phyloP scores from a whole-genome alignment of 1,140 invertebrate species.

The Drosophila obscura region DNA sequence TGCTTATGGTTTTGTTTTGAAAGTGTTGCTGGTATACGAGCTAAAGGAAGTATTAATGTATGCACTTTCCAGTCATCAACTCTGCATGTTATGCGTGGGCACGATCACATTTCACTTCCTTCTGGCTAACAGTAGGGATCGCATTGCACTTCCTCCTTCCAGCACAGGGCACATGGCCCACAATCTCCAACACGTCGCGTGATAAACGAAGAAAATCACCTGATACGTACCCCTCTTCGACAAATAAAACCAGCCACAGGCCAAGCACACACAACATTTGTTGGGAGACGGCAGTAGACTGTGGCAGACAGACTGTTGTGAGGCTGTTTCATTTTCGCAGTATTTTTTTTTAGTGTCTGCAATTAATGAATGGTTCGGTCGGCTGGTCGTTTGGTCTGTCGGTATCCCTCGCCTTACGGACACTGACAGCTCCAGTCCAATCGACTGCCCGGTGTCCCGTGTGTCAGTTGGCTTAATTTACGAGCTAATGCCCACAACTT shows the following conservation, averaged over 20 bases:
- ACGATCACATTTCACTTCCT: slow-evolving; percentile 22
- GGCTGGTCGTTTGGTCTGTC: too few species aligned
- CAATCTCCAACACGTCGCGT: slow-evolving; percentile 16
- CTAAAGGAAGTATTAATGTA: neutral
- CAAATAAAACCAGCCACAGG: slow-evolving; percentile 32
- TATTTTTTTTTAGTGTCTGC: slow-evolving; percentile 40
- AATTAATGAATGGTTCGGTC: slow-evolving; percentile 26
- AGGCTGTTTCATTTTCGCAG: slow-evolving; percentile 18
- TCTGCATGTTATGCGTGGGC: slow-evolving; percentile 12
- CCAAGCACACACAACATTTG: neutral
- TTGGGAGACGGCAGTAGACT: too few species aligned
- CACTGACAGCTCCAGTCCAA: slow-evolving; percentile 19
- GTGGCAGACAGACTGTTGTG: neutral
- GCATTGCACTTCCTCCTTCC: slow-evolving; percentile 1
- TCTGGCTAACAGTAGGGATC: slow-evolving; percentile 2
- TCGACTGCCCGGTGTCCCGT: slow-evolving; percentile 26
- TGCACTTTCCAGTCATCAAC: slow-evolving; percentile 27
- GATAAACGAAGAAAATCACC: slow-evolving; percentile 37
- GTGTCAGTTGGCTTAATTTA: slow-evolving; percentile 38
- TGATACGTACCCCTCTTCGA: slow-evolving; percentile 17
- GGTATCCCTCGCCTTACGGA: neutral
- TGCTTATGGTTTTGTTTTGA: too few species aligned
- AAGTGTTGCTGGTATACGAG: slow-evolving; percentile 2
- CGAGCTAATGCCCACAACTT: slow-evolving; percentile 38
- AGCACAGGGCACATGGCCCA: slow-evolving; percentile 7